Conservation (phyloP, 2,797 vertebrate genomes). For the Gephyroberyx darwinii region DNA sequence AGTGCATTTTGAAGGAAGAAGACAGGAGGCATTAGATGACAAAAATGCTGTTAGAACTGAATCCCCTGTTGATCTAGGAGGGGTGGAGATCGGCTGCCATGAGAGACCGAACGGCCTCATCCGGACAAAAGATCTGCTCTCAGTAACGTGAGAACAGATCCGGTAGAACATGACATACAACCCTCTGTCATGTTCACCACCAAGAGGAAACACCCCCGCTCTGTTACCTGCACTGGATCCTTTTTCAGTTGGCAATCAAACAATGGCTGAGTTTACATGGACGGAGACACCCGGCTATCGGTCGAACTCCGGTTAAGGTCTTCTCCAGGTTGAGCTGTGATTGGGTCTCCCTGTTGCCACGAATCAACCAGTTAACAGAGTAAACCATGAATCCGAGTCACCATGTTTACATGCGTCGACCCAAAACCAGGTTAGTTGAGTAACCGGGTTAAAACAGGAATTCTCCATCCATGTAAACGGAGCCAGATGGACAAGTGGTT, state of each 20-base stretch:
- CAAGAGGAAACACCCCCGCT: not conserved
- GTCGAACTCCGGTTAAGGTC: no score
- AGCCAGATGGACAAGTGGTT: no score
- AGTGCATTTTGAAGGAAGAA: not conserved
- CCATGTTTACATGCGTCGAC: no score
- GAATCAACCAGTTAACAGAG: no score
- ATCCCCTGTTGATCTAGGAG: conserved; percentile 6
- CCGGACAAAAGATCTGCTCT: conserved; percentile 31
- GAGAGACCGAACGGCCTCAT: conserved; percentile 4
- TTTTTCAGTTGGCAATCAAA: conserved; percentile 10
- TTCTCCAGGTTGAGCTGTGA: no score
- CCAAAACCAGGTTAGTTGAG: no score
- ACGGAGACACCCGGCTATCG: not conserved
- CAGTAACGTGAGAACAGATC: conserved; percentile 37
- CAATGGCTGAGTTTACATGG: conserved; percentile 23
- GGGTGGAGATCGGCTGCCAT: conserved; percentile 1
- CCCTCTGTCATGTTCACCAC: conserved; percentile 41
- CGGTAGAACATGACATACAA: conserved; percentile 6
- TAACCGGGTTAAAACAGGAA: no score
- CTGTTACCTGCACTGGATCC: conserved; percentile 4
- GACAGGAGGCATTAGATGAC: not conserved
- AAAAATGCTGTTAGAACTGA: conserved; percentile 8
- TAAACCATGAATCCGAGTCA: no score
- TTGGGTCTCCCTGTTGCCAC: no score
- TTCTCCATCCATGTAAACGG: no score